Percentiles rank a stretch among this genome's conserved stretches.
Conservation (phyloP, 2,888 invertebrate species). For the Ganaspis brasiliensis region DNA sequence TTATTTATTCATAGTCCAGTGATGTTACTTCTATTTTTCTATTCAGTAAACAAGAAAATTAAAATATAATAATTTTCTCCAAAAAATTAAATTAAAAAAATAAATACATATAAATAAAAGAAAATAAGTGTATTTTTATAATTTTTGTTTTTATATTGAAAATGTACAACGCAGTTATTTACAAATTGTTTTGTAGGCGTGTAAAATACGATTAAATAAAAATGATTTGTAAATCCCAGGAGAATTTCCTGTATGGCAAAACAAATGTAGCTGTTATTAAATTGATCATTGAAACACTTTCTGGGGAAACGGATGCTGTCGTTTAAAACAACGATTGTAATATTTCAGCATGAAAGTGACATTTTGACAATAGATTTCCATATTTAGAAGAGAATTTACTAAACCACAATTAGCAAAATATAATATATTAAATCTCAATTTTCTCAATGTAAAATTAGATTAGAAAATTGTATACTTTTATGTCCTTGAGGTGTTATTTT, state of each 20-base stretch:
- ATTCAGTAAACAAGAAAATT: too few species aligned
- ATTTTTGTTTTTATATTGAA: background rate
- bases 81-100: too few species aligned
- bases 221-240: constrained; percentile 23
- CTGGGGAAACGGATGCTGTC: background rate
- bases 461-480: too few species aligned
- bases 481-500: too few species aligned
- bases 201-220: constrained; percentile 26
- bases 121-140: background rate
- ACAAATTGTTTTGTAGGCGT: background rate
- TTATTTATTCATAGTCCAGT: too few species aligned
- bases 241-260: constrained; percentile 9
- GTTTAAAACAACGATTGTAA: constrained; percentile 15
- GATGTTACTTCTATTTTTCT: too few species aligned
- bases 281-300: constrained; percentile 19
- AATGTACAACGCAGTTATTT: background rate
- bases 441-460: too few species aligned
- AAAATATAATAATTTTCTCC: too few species aligned
- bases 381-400: too few species aligned
- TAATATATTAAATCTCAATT: too few species aligned
- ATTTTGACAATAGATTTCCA: background rate
- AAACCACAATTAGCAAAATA: too few species aligned
- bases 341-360: background rate
- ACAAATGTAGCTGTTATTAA: constrained; percentile 17
- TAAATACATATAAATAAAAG: too few species aligned